Percentiles rank a stretch among this genome's conserved stretches.
Conservation (phyloP, 2,888 invertebrate species). For the Eremobia ochroleuca region DNA sequence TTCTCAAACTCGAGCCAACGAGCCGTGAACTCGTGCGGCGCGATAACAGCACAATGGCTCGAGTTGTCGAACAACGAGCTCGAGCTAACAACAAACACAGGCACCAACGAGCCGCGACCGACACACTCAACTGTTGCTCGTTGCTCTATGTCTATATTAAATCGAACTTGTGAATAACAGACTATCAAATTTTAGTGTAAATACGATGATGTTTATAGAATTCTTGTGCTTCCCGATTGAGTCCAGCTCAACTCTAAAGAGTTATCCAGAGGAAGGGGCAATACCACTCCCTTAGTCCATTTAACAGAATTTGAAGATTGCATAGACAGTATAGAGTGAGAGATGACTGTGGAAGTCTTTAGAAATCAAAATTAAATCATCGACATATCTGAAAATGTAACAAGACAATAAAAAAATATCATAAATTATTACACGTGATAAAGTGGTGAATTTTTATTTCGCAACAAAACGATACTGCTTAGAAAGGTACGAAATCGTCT, state of each 20-base stretch:
- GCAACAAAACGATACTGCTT: too few relatives aligned
- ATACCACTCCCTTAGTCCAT: background rate
- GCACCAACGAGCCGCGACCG: conserved; percentile 6
- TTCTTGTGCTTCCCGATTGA: background rate
- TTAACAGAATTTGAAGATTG: background rate
- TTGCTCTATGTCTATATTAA: background rate
- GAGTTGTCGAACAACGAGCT: conserved; percentile 14
- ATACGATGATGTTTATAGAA: background rate
- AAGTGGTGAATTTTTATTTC: too few relatives aligned
- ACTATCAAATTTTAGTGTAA: background rate
- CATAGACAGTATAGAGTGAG: too few relatives aligned
- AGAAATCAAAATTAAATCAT: too few relatives aligned
- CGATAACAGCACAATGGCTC: conserved; percentile 11
- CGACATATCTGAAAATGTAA: too few relatives aligned
- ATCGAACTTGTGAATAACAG: background rate
- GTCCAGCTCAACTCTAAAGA: background rate
- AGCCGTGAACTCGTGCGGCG: conserved; percentile 5
- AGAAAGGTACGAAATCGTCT: too few relatives aligned
- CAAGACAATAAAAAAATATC: too few relatives aligned
- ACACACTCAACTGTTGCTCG: conserved; percentile 60
- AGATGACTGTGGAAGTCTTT: too few relatives aligned
- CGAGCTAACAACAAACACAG: conserved; percentile 4
- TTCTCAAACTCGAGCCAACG: background rate
- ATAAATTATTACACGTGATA: too few relatives aligned
- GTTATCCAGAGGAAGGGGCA: background rate